Conservation (phyloP, 1,140 invertebrate genomes). For the Thaumatotibia leucotreta region DNA sequence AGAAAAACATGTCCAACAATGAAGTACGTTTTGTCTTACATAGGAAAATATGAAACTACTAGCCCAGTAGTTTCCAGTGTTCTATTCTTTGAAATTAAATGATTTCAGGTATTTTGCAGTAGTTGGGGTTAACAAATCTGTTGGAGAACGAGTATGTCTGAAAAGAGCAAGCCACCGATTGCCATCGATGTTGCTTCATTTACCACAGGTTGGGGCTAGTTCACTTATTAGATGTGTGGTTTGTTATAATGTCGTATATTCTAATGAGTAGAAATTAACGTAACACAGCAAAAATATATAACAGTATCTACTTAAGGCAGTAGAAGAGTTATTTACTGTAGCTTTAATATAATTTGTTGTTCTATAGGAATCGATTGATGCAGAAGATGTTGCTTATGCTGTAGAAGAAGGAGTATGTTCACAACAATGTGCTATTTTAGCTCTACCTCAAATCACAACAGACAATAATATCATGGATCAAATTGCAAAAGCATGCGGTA, state of each 20-base stretch:
- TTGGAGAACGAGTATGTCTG: background rate
- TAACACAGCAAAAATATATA: too few relatives aligned
- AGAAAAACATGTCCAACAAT: conserved; percentile 2
- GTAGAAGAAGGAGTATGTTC: background rate
- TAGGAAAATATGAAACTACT: background rate
- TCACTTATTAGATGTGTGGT: too few relatives aligned
- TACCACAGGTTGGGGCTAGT: background rate
- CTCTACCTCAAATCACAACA: background rate
- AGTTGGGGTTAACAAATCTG: background rate
- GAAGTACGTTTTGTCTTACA: background rate
- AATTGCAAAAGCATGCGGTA: background rate
- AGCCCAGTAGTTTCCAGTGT: background rate
- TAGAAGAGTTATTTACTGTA: too few relatives aligned
- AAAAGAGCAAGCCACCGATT: background rate
- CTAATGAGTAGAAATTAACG: too few relatives aligned
- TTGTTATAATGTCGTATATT: too few relatives aligned
- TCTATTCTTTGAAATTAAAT: background rate
- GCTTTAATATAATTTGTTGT: too few relatives aligned
- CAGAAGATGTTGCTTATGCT: background rate
- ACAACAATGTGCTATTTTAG: background rate
- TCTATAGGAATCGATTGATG: background rate
- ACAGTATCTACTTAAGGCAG: too few relatives aligned
- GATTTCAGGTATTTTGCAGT: background rate
- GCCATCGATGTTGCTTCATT: background rate
- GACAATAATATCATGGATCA: background rate